Conservation (phyloP, 2,888 invertebrate species). For the Carabus problematicus region DNA sequence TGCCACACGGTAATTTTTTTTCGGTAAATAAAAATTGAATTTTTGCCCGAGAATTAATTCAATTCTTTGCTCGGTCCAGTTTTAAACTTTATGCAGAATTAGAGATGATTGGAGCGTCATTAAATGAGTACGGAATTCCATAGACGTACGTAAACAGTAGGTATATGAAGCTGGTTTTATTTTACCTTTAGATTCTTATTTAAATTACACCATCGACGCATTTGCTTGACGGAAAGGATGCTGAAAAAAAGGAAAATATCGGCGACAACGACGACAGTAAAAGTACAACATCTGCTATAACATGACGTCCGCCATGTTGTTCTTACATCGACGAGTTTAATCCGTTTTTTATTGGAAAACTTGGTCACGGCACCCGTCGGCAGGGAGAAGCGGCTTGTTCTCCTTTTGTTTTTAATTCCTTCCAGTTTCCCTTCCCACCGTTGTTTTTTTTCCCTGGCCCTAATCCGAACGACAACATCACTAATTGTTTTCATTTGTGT, state of each 20-base stretch:
- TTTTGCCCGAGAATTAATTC: conserved; percentile 3
- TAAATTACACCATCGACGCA: too few relatives aligned
- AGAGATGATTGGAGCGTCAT: background rate
- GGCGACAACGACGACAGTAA: background rate
- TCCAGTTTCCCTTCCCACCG: conserved; percentile 8
- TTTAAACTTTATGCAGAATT: conserved; percentile 12
- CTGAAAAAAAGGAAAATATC: conserved; percentile 24
- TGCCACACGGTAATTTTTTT: conserved; percentile 20
- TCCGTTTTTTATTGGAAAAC: conserved; percentile 42
- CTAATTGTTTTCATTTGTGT: conserved; percentile 38
- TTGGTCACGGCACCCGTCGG: conserved; percentile 3
- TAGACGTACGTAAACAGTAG: background rate
- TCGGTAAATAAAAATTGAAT: conserved; percentile 3
- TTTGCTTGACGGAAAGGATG: background rate
- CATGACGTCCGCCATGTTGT: conserved; percentile 24
- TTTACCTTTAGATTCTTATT: too few relatives aligned
- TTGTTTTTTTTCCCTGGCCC: background rate
- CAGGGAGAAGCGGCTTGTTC: background rate
- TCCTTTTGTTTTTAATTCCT: conserved; percentile 37
- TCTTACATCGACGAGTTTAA: conserved; percentile 36
- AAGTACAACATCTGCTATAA: conserved; percentile 32
- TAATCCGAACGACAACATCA: conserved; percentile 26
- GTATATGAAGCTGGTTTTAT: background rate
- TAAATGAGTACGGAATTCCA: background rate
- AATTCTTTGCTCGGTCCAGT: background rate